Base-by-base conservation (phyloP, 2,797 vertebrate species). In the Hoplostethus atlanticus region DNA sequence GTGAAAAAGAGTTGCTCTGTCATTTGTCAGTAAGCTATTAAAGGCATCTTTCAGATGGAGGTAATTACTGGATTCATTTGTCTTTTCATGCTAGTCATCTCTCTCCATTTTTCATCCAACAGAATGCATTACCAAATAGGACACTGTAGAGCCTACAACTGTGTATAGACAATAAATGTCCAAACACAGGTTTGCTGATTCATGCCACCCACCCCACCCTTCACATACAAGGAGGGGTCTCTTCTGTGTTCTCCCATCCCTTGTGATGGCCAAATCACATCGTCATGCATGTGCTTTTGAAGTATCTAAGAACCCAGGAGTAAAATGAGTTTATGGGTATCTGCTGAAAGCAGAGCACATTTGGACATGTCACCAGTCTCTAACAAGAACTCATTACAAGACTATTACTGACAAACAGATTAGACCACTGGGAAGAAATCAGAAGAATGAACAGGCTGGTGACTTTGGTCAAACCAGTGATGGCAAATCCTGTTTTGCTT, bases 321-420 rank as follows among this genome's bases (percentile, higher is more conserved):
- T 21, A 10, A 40, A 54, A 70, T 69, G 17, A 52, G 16, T 15
- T 50, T 51, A 36, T 28, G 6, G 5, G 10, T 34, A n/a, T 63
- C 55, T 69, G 13, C 7, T 57, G 21, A 63, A 61, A 42, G 25
- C 50, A 56, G 55, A n/a, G 40, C 12, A 16, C 12, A 63, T 51
- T 48, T 58, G 42, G n/a, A 42, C 4, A 10, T 42, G 47, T 60
- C 67, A 48, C 48, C 50, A 59, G 42, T 40, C 30, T 50, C 21
- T 48, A 53, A 48, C 47, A 36, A 38, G 6, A 42, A 9, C 2
- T 58, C 52, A 17, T 54, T 25, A 44, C 11, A 21, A n/a, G 48
- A 59, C 51, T 58, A 47, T 64, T 68, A 21, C 21, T 34, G 25
- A 62, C 9, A 30, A 55, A 55, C 30, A 28, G 5, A 55, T 53